Evolutionary conservation across 2,797 vertebrate species (phyloP).

Genomic region (Sebastes minor): DNA sequence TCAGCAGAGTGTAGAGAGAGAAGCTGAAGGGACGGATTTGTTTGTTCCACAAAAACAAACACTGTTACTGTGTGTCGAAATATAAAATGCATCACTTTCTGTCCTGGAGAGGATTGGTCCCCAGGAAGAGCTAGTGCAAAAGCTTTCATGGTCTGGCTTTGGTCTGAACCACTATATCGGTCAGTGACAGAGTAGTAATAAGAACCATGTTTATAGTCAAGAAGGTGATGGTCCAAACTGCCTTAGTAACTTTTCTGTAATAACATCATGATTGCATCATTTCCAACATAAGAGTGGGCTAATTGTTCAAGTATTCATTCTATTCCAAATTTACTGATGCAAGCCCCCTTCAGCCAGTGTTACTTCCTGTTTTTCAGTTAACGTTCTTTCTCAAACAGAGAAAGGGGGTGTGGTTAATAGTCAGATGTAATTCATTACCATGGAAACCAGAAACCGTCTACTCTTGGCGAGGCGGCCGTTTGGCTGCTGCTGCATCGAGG

Average conservation of each 20-base stretch:
- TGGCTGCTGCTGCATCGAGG: too few species aligned
- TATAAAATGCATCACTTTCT: neutral
- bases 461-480: too few species aligned
- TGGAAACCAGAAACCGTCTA: too few species aligned
- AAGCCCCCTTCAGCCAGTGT: too few species aligned
- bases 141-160: neutral
- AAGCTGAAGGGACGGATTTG: neutral
- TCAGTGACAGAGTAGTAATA: neutral
- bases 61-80: neutral
- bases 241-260: neutral
- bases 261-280: neutral
- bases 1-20: neutral
- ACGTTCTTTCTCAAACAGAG: too few species aligned
- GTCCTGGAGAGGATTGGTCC: neutral
- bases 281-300: neutral
- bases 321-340: neutral
- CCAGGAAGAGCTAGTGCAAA: neutral
- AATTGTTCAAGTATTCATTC: neutral
- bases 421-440: too few species aligned
- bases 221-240: neutral
- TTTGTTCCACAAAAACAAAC: conserved; percentile 1
- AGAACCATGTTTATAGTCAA: neutral
- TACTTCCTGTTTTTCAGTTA: too few species aligned
- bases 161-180: neutral
- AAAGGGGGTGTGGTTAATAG: too few species aligned